Conservation (phyloP, 2,888 invertebrate genomes). For the Lasius fuliginosus region DNA sequence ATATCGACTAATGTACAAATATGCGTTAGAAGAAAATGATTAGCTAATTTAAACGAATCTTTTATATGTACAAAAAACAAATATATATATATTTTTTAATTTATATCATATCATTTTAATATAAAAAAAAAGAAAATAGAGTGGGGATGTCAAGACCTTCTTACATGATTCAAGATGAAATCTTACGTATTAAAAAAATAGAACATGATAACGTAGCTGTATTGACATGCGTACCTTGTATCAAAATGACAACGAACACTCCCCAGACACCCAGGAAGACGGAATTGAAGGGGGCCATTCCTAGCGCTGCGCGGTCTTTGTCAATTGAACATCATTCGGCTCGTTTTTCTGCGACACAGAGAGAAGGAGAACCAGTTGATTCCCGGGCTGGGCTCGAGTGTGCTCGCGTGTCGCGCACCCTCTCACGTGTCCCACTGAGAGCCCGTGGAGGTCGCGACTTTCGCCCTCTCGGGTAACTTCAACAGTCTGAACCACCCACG, state of each 20-base stretch:
- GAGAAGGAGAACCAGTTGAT: slow-evolving; percentile 58
- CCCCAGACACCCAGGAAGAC: slow-evolving; percentile 85
- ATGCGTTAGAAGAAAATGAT: not conserved
- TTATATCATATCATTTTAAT: not conserved
- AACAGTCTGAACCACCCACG: slow-evolving; percentile 49
- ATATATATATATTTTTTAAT: not conserved
- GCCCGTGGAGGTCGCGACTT: slow-evolving; percentile 53
- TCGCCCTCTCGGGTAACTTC: slow-evolving; percentile 42
- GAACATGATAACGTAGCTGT: not conserved
- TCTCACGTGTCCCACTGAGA: slow-evolving; percentile 60
- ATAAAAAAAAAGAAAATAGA: not conserved
- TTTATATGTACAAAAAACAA: not conserved
- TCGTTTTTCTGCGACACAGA: slow-evolving; percentile 75
- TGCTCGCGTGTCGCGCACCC: slow-evolving; percentile 52
- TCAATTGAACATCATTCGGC: slow-evolving; percentile 84
- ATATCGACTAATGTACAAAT: not conserved
- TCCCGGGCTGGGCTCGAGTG: slow-evolving; percentile 24
- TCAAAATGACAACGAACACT: slow-evolving; percentile 83
- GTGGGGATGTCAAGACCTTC: not conserved
- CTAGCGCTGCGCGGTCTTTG: slow-evolving; percentile 80
- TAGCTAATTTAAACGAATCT: not conserved
- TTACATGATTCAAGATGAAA: not conserved
- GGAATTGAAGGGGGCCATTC: slow-evolving; percentile 85
- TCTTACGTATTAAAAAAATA: not conserved
- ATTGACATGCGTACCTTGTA: slow-evolving; percentile 83